Percentiles rank a stretch among this genome's conserved stretches.
Conservation (phyloP, 2,113 vertebrate species). For the Thamnaconus septentrionalis region DNA sequence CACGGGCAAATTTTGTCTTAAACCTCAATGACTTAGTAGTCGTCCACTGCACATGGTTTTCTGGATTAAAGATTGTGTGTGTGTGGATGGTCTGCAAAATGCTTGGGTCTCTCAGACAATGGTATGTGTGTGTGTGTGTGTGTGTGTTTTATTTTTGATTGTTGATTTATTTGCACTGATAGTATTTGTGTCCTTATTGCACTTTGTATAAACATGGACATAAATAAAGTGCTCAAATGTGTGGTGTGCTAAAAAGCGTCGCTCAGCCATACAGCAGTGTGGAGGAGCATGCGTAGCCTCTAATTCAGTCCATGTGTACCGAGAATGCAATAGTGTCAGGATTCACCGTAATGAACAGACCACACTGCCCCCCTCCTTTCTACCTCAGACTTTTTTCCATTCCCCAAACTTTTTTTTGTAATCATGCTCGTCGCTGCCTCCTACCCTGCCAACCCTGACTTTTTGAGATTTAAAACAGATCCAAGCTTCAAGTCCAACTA, state of each 20-base stretch:
- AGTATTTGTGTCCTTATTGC: too few species aligned
- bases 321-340: constrained; percentile 75
- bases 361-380: constrained; percentile 69
- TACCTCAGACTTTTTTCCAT: constrained; percentile 22
- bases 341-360: constrained; percentile 76
- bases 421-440: constrained; percentile 49
- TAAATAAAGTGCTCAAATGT: too few species aligned
- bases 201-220: too few species aligned
- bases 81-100: constrained; percentile 54
- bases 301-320: constrained; percentile 78
- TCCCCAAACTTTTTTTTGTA: constrained; percentile 44
- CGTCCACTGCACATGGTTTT: constrained; percentile 56
- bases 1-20: constrained; percentile 57
- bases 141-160: not conserved
- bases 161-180: not conserved
- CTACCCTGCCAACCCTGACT: constrained; percentile 16
- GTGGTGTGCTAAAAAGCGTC: constrained; percentile 36
- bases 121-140: not conserved
- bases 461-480: too few species aligned
- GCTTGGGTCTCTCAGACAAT: constrained; percentile 14
- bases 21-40: constrained; percentile 61
- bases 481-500: constrained; percentile 15
- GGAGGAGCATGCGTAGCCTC: constrained; percentile 66
- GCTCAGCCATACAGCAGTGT: constrained; percentile 55
- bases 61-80: constrained; percentile 53